Evolutionary conservation across 2,888 invertebrate species (phyloP).

Genomic region (Ectobius pallidus): DNA sequence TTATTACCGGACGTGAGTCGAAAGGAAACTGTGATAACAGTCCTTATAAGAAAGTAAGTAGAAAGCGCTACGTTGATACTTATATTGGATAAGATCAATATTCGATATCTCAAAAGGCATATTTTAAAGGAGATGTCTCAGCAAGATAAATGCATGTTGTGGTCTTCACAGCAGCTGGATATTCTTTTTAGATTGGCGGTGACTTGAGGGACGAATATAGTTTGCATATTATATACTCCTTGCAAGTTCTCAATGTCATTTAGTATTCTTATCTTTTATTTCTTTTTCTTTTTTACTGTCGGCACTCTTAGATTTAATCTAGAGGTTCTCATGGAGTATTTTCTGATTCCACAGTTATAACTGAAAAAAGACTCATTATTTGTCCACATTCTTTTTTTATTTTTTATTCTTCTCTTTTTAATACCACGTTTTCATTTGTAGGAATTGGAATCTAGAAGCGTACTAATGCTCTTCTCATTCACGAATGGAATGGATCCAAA

Average conservation of each 20-base stretch:
- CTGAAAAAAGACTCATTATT: not conserved
- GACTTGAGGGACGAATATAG: slow-evolving; percentile 2
- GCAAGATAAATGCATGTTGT: not conserved
- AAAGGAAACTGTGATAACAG: slow-evolving; percentile 12
- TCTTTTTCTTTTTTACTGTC: not conserved
- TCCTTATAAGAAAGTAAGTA: slow-evolving; percentile 4
- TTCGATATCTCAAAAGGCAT: slow-evolving; percentile 1
- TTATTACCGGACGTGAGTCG: slow-evolving; percentile 18
- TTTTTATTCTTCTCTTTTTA: no score
- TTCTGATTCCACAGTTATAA: not conserved
- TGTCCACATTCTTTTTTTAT: not conserved
- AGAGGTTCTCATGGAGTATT: not conserved
- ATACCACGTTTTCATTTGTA: no score
- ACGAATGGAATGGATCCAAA: no score
- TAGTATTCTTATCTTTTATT: not conserved
- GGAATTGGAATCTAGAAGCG: no score
- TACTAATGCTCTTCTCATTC: no score
- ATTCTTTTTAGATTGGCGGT: not conserved
- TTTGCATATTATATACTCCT: slow-evolving; percentile 7
- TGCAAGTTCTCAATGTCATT: not conserved
- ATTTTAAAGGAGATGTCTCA: not conserved
- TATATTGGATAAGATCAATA: slow-evolving; percentile 1
- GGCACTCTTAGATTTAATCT: slow-evolving; percentile 9
- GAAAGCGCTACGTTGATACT: not conserved
- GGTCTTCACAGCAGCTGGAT: not conserved